These are phyloP conservation scores for Holacanthella duospinosa DNA, from an alignment of 2,888 invertebrate species.

Conservation along the genomic window DNA sequence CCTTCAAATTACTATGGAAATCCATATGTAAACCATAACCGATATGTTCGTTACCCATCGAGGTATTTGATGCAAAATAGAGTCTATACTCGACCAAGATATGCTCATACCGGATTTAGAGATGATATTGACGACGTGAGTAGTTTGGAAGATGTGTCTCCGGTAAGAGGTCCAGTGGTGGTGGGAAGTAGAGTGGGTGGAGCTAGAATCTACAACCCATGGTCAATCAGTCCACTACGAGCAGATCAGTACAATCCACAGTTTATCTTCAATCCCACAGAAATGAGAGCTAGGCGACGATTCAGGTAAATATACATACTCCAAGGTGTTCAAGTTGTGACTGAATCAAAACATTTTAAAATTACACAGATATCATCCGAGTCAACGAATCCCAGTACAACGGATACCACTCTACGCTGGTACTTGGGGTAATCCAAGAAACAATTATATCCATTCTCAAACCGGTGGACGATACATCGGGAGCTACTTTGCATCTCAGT, in stretches of 20 bases:
- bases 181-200: not conserved
- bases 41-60: not conserved
- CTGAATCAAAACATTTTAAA: not conserved
- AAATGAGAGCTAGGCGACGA: not conserved
- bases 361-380: not conserved
- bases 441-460: too few species aligned
- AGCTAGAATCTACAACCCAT: slow-evolving; percentile 8
- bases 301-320: not conserved
- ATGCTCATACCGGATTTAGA: not conserved
- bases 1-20: not conserved
- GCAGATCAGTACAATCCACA: not conserved
- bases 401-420: not conserved
- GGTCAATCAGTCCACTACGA: not conserved
- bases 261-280: not conserved
- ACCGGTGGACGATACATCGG: too few species aligned
- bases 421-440: too few species aligned
- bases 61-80: not conserved
- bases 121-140: too few species aligned
- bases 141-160: not conserved
- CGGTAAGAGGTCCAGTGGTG: not conserved
- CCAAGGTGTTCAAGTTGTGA: not conserved
- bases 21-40: not conserved
- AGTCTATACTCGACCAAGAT: not conserved
- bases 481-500: too few species aligned
- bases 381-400: not conserved